phyloP scores from a whole-genome alignment of 2,888 invertebrate genomes.

The Sinopyrophorus schimmeli region DNA sequence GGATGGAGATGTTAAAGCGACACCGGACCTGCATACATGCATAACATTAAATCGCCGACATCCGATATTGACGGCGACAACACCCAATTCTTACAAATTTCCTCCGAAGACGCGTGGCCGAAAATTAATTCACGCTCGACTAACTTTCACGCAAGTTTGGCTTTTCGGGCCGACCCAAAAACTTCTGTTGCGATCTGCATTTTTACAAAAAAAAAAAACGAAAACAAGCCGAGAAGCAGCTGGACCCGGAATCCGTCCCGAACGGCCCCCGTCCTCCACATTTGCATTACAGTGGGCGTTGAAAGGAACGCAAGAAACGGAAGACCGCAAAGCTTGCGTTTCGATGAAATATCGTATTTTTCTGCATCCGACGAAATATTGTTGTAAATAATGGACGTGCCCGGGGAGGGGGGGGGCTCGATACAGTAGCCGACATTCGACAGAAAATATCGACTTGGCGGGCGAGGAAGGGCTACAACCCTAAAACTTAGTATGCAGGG shows the following conservation, averaged over 20 bases:
- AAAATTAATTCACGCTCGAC: conserved; percentile 18
- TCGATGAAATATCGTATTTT: too few relatives aligned
- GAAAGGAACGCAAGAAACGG: conserved; percentile 16
- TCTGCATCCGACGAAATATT: too few relatives aligned
- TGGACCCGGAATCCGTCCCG: too few relatives aligned
- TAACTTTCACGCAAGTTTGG: conserved; percentile 21
- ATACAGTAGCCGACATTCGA: conserved; percentile 21
- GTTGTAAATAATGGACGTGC: too few relatives aligned
- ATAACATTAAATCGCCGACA: conserved; percentile 2
- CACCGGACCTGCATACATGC: conserved; percentile 32
- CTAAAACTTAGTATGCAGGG: conserved; percentile 43
- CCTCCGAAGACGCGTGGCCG: not conserved
- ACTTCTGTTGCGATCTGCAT: too few relatives aligned
- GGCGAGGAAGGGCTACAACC: conserved; percentile 17
- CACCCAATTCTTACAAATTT: not conserved
- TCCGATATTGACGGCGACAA: not conserved
- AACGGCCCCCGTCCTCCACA: conserved; percentile 1
- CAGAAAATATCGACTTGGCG: conserved; percentile 24
- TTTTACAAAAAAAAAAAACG: too few relatives aligned
- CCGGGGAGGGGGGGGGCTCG: too few relatives aligned
- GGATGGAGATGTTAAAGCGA: conserved; percentile 37
- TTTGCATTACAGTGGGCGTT: conserved; percentile 5
- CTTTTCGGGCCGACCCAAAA: conserved; percentile 11
- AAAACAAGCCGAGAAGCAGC: too few relatives aligned
- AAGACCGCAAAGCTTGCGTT: conserved; percentile 28